A percentile compares a stretch with the other conserved stretches of the same genome.
These are phyloP conservation scores for Prenolepis imparis DNA, from an alignment of 2,888 invertebrate genomes.

Conservation along the genomic window DNA sequence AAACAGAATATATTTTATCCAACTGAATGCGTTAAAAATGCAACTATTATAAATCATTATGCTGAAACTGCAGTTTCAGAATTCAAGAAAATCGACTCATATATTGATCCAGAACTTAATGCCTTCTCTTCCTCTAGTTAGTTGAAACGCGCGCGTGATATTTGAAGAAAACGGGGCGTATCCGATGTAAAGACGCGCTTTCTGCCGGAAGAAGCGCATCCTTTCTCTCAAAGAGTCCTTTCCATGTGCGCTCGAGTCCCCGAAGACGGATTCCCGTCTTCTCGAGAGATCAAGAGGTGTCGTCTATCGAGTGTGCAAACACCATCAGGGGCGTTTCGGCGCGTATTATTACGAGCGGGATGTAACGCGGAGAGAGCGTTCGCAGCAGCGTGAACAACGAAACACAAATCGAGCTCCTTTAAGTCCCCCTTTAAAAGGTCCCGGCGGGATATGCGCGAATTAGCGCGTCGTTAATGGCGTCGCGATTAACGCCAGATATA, in stretches of 20 bases:
- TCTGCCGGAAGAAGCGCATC: background rate
- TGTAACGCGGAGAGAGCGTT: conserved; percentile 8
- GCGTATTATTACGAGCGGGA: conserved; percentile 48
- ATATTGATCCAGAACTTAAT: background rate
- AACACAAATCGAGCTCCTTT: conserved; percentile 56
- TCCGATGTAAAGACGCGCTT: background rate
- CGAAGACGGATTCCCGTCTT: conserved; percentile 33
- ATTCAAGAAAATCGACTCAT: background rate
- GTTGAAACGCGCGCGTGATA: background rate
- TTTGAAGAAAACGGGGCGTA: conserved; percentile 2
- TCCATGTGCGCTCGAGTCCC: background rate
- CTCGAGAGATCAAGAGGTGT: conserved; percentile 34
- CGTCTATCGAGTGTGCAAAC: conserved; percentile 48
- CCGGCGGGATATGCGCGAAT: conserved; percentile 7
- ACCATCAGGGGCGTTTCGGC: conserved; percentile 34
- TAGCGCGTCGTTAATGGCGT: conserved; percentile 66
- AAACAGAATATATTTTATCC: background rate
- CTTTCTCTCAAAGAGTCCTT: conserved; percentile 25
- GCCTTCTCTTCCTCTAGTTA: background rate
- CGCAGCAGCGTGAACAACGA: background rate
- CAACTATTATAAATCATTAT: background rate
- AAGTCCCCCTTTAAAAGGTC: conserved; percentile 49
- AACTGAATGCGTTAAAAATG: conserved; percentile 3
- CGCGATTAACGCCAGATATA: conserved; percentile 72
- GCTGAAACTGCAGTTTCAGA: background rate